Base-by-base conservation (phyloP, 2,113 vertebrate genomes). In the Xyrauchen texanus region DNA sequence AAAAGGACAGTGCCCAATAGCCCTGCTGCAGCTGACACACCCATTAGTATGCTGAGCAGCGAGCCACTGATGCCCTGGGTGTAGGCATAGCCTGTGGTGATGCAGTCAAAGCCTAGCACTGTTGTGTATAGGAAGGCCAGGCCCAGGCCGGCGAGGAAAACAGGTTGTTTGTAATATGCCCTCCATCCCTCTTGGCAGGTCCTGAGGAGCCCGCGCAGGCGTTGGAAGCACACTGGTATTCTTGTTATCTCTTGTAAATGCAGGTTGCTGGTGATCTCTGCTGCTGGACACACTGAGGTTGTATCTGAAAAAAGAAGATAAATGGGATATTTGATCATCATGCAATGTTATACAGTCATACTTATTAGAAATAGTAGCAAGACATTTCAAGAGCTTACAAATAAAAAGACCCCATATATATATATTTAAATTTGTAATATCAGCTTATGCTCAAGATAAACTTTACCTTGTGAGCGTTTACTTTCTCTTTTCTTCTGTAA, bases 91-190 rank as follows among this genome's bases (percentile, higher is more conserved):
- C 93, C 90, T 0, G 92, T 93, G 66, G 91, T 93, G 85, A 95
- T 94, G 88, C 94, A 94, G 89, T 94, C 90, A 8, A 94, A 95
- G 12, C 92, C 94, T 80, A 94, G 90, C 12, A 94, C 93, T 0
- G 88, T 94, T 66, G 91, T 94, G 89, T 93, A 95, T 55, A 95
- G 89, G 83, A 95, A 94, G 52, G 92, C 93, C 77, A 94, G 84
- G 16, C 92, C 92, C 92, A 94, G 87, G 82, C 93, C 92, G 2
- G 93, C 92, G 66, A 93, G 89, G 83, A 95, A 92, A 64, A 94
- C 89, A 0, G 90, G 91, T 85, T 94, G 92, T 66, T 83, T 86
- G 82, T 92, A 93, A 85, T 93, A 93, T 0, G 87, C 90, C 79
- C 85, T 92, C 94, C 93, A 93, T 44, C 92, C 91, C 0, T 92